A percentile compares a stretch with the other conserved stretches of the same genome.
Conservation (phyloP, 2,888 invertebrate genomes). For the Atethmia centrago region DNA sequence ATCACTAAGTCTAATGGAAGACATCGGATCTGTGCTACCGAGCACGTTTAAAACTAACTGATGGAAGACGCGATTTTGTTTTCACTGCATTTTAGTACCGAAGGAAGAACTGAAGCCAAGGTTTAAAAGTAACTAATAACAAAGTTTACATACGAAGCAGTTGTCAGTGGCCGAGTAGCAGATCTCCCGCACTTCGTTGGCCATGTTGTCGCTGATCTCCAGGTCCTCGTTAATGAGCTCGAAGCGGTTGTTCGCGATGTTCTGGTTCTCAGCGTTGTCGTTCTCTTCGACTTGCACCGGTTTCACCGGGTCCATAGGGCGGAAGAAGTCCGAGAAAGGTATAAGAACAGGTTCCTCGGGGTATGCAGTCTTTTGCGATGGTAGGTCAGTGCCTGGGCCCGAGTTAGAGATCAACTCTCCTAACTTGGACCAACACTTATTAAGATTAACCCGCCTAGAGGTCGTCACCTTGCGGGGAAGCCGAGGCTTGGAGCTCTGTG, state of each 20-base stretch:
- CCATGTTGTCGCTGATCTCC: constrained; percentile 90
- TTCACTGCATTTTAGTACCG: constrained; percentile 85
- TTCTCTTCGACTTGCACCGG: constrained; percentile 83
- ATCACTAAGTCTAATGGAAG: constrained; percentile 89
- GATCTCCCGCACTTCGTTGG: constrained; percentile 90
- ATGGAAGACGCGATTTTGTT: constrained; percentile 90
- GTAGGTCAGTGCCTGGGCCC: constrained; percentile 85
- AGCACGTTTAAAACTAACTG: constrained; percentile 85
- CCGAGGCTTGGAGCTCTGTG: constrained; percentile 90
- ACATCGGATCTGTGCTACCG: constrained; percentile 78
- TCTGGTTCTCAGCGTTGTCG: constrained; percentile 87
- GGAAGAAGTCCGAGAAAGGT: constrained; percentile 85
- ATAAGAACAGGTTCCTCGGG: constrained; percentile 84
- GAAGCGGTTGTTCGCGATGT: constrained; percentile 85
- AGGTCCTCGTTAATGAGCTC: constrained; percentile 81
- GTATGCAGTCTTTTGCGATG: constrained; percentile 87
- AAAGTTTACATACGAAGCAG: constrained; percentile 88
- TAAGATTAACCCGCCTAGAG: constrained; percentile 91
- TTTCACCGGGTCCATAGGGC: constrained; percentile 85
- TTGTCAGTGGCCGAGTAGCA: constrained; percentile 84
- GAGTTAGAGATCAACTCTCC: constrained; percentile 90
- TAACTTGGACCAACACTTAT: constrained; percentile 92
- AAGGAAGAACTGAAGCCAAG: constrained; percentile 73
- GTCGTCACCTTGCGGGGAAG: constrained; percentile 90
- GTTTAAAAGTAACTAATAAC: constrained; percentile 75